Percentiles rank a stretch among this genome's conserved stretches.
phyloP scores from a whole-genome alignment of 2,888 invertebrate species.

The Dendrolimus pini region DNA sequence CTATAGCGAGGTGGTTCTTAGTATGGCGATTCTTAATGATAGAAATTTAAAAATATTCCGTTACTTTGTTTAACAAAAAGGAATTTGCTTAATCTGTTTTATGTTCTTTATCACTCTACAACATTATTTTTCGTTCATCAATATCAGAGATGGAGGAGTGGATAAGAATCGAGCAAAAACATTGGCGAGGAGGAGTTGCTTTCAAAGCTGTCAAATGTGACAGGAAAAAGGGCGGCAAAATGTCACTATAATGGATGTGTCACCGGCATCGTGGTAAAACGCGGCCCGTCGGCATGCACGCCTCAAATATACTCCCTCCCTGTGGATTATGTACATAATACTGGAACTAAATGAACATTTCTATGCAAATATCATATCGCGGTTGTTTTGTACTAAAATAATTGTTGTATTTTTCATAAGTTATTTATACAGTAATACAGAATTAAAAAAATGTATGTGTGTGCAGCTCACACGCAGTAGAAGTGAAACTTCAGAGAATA shows the following conservation, averaged over 20 bases:
- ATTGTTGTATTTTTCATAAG: neutral
- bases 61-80: no score
- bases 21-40: no score
- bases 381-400: neutral
- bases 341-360: conserved; percentile 46
- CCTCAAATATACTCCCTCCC: conserved; percentile 45
- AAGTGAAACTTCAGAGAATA: no score
- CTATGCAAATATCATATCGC: conserved; percentile 11
- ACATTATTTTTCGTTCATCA: conserved; percentile 27
- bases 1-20: no score
- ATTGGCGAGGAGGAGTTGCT: conserved; percentile 65
- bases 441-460: no score
- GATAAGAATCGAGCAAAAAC: conserved; percentile 52
- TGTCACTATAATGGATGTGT: conserved; percentile 75
- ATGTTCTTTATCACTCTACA: conserved; percentile 6
- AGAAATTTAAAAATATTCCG: no score
- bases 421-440: no score
- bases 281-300: conserved; percentile 55
- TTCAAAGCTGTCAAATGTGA: conserved; percentile 73
- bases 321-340: conserved; percentile 48
- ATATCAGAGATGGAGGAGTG: conserved; percentile 33
- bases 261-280: conserved; percentile 62
- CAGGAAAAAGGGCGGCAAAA: conserved; percentile 73
- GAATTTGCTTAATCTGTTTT: neutral
- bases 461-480: no score